These are phyloP conservation scores for Acrossocheilus wenchowensis DNA, from an alignment of 2,797 vertebrate genomes.

Conservation along the genomic window DNA sequence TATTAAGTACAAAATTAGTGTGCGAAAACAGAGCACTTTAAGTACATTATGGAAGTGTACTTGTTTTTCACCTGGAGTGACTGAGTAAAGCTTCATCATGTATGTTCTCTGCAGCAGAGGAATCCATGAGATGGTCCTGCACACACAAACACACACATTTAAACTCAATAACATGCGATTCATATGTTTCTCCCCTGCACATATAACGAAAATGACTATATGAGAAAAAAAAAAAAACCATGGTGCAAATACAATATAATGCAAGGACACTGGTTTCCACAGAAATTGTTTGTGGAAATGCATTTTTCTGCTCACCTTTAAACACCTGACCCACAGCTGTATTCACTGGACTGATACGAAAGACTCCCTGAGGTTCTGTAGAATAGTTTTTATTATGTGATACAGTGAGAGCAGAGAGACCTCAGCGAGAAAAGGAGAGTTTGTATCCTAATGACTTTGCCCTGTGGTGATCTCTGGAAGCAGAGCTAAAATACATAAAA, in stretches of 20 bases:
- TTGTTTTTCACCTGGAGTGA: constrained; percentile 10
- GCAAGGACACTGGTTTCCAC: constrained; percentile 3
- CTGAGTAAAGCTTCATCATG: constrained; percentile 63
- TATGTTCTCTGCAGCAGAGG: constrained; percentile 44
- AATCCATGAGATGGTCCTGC: constrained; percentile 55
- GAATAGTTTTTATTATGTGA: background rate
- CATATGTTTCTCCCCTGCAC: background rate
- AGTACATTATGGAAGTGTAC: no score
- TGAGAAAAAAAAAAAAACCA: background rate
- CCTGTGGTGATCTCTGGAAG: background rate
- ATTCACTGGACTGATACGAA: constrained; percentile 9
- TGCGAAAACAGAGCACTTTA: no score
- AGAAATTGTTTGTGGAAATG: background rate
- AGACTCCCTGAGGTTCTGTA: background rate
- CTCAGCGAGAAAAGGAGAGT: background rate
- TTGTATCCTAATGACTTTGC: constrained; percentile 33
- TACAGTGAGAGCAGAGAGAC: background rate
- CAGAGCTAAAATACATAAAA: background rate
- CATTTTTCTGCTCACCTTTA: constrained; percentile 1
- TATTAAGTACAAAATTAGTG: no score
- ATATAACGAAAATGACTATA: background rate
- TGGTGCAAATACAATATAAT: background rate
- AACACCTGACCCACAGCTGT: background rate
- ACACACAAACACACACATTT: constrained; percentile 65
- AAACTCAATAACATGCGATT: constrained; percentile 67